Conservation (phyloP, 2,113 vertebrate species). For the Charadrius vociferus region DNA sequence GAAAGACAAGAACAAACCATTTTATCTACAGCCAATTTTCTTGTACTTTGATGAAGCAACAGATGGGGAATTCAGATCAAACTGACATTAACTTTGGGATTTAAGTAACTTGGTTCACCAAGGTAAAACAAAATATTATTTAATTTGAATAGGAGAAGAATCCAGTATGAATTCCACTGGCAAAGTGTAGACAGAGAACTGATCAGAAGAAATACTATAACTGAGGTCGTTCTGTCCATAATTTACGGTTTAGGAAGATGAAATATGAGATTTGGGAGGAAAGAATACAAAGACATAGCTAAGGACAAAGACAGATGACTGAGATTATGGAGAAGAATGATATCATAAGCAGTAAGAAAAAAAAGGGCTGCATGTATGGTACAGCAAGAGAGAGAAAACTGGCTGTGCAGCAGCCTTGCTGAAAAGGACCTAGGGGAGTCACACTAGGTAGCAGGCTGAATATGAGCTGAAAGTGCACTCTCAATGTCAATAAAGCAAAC, state of each 20-base stretch:
- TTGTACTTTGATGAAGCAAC: neutral
- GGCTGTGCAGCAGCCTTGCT: neutral
- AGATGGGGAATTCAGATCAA: neutral
- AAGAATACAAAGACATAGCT: neutral
- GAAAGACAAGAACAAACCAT: neutral
- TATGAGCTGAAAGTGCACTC: neutral
- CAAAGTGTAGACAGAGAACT: neutral
- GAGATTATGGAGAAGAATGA: neutral
- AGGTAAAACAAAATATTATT: neutral
- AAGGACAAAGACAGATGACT: neutral
- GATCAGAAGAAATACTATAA: neutral
- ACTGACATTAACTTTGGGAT: neutral
- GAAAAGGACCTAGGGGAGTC: neutral
- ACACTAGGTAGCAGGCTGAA: neutral
- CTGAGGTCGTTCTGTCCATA: neutral
- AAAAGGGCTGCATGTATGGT: neutral
- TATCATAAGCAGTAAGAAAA: neutral
- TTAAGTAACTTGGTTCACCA: neutral
- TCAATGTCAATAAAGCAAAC: neutral
- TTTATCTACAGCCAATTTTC: neutral
- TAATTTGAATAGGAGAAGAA: neutral
- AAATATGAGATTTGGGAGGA: neutral
- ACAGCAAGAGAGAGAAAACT: neutral
- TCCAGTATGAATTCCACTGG: neutral
- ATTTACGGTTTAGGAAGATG: neutral